Evolutionary conservation across 2,888 invertebrate species (phyloP), one percentile per base, ranked within the genome.

Genomic region (Ochlodes sylvanus): DNA sequence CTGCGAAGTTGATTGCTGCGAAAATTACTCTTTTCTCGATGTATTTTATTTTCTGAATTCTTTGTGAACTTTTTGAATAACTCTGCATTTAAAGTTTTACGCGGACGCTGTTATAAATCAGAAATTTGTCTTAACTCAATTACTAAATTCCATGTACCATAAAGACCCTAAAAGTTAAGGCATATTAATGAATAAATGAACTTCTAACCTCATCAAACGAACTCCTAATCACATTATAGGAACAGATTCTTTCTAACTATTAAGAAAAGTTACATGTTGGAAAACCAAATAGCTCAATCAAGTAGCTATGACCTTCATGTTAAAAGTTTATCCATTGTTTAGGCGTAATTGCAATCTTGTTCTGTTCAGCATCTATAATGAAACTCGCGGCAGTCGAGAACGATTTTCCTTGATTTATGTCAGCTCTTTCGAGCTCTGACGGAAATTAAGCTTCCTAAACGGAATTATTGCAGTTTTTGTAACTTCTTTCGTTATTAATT

Each of bases 401-500:
- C 79, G 81, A 85, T 86, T 84, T 85, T 78, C 76, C 77, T 86
- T 89, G 87, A 89, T 88, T 87, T 88, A 89, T 89, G 85, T 83
- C 81, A 84, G 85, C 74, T 82, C 80, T 79, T 82, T 83, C 79
- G 81, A 81, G 80, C 79, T 79, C 79, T 78, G 78, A 76, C 83
- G 86, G 86, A 87, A 88, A 90, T 90, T 87, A 87, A 87, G 86
- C 86, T 86, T 84, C 86, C 85, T 85, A 85, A 87, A 84, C 84
- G 82, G 87, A 88, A 82, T 87, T 87, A 89, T 88, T 87, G 86
- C 88, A 89, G 79, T 89, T 89, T 90, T 89, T 90, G 87, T 86
- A 87, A 86, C 86, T 88, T 88, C 87, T 86, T 86, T 84, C 80
- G 83, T 88, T 88, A 88, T 88, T 89, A 90, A 87, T 90, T 86